Evolutionary conservation across 2,113 vertebrate species (phyloP).

Genomic region (Poecile atricapillus): DNA sequence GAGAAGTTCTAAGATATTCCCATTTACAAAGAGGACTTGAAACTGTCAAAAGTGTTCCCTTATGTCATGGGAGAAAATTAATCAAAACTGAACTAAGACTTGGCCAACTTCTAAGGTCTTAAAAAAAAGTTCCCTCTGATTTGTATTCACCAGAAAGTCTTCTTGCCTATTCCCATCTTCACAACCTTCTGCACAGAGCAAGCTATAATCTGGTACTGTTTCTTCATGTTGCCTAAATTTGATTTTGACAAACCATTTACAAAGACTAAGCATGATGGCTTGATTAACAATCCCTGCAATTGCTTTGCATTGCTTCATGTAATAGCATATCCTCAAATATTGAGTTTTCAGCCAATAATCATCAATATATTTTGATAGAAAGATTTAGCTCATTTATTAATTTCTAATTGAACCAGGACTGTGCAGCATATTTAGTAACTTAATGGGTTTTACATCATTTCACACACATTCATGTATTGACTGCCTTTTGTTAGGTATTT

Average conservation of each 20-base stretch:
- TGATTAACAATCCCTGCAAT: background rate
- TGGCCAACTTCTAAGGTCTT: background rate
- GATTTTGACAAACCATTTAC: background rate
- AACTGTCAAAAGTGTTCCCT: background rate
- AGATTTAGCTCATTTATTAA: background rate
- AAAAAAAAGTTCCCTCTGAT: background rate
- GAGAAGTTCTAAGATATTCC: background rate
- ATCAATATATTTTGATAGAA: background rate
- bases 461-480: background rate
- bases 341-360: background rate
- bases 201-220: background rate
- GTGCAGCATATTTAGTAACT: background rate
- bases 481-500: background rate
- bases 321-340: background rate
- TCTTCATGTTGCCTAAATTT: background rate
- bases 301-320: background rate
- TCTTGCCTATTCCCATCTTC: background rate
- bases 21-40: background rate
- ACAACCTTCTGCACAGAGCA: background rate
- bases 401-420: background rate
- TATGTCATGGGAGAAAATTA: background rate
- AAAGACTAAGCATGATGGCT: background rate
- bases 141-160: background rate
- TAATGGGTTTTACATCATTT: conserved; percentile 10
- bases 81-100: background rate